Conservation (phyloP, 2,888 invertebrate genomes). For the Brassicogethes aeneus region DNA sequence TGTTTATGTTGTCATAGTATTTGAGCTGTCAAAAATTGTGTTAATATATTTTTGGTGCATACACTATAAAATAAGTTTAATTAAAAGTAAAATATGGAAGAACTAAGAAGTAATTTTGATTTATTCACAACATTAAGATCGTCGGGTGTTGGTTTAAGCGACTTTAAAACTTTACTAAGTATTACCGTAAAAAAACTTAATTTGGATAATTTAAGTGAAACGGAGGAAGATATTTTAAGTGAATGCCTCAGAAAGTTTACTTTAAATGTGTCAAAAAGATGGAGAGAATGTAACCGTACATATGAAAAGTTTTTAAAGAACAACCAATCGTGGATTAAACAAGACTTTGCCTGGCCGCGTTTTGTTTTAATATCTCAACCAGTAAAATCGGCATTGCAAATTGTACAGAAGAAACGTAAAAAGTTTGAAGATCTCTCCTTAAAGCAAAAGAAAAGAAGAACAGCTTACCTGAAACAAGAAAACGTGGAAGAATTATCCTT, state of each 20-base stretch:
- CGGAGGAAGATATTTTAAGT: constrained; percentile 3
- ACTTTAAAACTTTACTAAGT: constrained; percentile 5
- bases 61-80: too few species aligned
- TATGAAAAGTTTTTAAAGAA: constrained; percentile 2
- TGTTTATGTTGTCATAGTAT: constrained; percentile 5
- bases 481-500: constrained; percentile 5
- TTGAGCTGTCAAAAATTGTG: not conserved
- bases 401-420: constrained; percentile 4
- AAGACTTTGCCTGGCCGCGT: constrained; percentile 5
- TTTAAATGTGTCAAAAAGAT: constrained; percentile 4
- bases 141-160: constrained; percentile 4
- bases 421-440: too few species aligned
- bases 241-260: constrained; percentile 4
- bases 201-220: too few species aligned
- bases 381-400: constrained; percentile 1
- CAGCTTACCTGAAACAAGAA: constrained; percentile 3
- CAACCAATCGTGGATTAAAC: constrained; percentile 5
- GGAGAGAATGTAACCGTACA: constrained; percentile 5
- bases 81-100: too few species aligned
- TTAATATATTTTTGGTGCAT: too few species aligned
- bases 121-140: constrained; percentile 2
- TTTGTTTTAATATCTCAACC: constrained; percentile 4
- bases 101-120: constrained; percentile 3
- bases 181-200: too few species aligned
- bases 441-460: constrained; percentile 6